A percentile compares a stretch with the other conserved stretches of the same genome.
Conservation (phyloP, 2,888 invertebrate species). For the Leucophora obtusa region DNA sequence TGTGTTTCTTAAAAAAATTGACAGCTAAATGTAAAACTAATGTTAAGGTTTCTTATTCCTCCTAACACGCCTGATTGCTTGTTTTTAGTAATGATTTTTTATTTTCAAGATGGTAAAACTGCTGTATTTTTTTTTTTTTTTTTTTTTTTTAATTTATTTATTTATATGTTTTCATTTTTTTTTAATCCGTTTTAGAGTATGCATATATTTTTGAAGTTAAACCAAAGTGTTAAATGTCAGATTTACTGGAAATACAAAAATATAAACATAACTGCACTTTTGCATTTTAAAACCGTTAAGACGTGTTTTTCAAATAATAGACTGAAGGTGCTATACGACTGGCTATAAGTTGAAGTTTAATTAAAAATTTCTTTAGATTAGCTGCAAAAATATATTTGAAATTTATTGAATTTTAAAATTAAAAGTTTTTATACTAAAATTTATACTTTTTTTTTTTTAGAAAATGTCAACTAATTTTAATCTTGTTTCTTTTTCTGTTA, state of each 20-base stretch:
- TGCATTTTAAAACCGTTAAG: constrained; percentile 39
- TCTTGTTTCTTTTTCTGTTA: constrained; percentile 15
- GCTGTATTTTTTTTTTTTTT: too few species aligned
- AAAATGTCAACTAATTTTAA: not conserved
- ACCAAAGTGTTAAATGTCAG: constrained; percentile 56
- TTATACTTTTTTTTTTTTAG: not conserved
- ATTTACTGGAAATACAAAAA: constrained; percentile 38
- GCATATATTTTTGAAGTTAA: constrained; percentile 15
- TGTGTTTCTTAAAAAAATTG: not conserved
- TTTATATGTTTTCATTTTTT: too few species aligned
- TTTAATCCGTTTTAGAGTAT: not conserved
- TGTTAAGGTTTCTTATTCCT: not conserved
- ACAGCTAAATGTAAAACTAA: not conserved
- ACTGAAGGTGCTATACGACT: not conserved
- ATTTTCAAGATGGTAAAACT: not conserved
- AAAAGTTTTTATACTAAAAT: not conserved
- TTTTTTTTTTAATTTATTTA: too few species aligned
- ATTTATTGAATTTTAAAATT: not conserved
- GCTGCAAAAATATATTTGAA: not conserved
- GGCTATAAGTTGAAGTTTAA: not conserved
- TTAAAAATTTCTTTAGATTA: not conserved
- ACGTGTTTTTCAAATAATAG: constrained; percentile 35
- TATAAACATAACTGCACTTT: constrained; percentile 20
- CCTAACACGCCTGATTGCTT: not conserved
- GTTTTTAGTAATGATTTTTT: not conserved